These are phyloP conservation scores for Papilio glaucus DNA, from an alignment of 1,140 invertebrate species.

Conservation along the genomic window DNA sequence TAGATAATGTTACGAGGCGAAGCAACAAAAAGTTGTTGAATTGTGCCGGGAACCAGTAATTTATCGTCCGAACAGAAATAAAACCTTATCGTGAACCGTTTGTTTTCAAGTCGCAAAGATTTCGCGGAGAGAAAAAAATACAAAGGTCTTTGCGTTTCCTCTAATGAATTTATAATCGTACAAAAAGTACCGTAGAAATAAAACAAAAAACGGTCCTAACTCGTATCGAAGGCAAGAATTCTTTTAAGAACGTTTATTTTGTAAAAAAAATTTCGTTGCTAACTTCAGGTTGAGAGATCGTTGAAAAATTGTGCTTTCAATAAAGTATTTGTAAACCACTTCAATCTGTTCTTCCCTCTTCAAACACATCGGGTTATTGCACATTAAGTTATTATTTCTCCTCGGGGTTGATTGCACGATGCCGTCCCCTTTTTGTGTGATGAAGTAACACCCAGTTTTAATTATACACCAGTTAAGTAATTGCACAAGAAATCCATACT, in stretches of 20 bases:
- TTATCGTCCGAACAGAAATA: slow-evolving; percentile 21
- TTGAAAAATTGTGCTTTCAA: slow-evolving; percentile 1
- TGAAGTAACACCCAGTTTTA: neutral
- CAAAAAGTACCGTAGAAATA: neutral
- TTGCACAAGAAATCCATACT: no score
- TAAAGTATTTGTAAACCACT: slow-evolving; percentile 16
- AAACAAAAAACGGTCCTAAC: no score
- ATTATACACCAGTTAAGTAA: no score
- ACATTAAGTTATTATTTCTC: slow-evolving; percentile 17
- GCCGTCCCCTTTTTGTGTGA: neutral
- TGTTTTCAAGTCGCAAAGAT: slow-evolving; percentile 12
- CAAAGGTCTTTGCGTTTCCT: neutral
- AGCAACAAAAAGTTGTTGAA: slow-evolving; percentile 20
- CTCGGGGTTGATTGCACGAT: neutral
- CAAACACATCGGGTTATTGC: slow-evolving; percentile 22
- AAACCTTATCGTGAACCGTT: slow-evolving; percentile 12
- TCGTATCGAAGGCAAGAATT: neutral
- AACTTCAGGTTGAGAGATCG: neutral
- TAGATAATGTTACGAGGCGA: slow-evolving; percentile 7
- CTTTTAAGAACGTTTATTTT: neutral
- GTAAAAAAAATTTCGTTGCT: neutral
- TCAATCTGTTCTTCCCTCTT: slow-evolving; percentile 20
- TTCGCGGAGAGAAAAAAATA: slow-evolving; percentile 20
- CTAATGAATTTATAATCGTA: slow-evolving; percentile 15
- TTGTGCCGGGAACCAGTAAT: slow-evolving; percentile 21